Conservation (phyloP, 2,113 vertebrate genomes). For the Cervus canadensis region DNA sequence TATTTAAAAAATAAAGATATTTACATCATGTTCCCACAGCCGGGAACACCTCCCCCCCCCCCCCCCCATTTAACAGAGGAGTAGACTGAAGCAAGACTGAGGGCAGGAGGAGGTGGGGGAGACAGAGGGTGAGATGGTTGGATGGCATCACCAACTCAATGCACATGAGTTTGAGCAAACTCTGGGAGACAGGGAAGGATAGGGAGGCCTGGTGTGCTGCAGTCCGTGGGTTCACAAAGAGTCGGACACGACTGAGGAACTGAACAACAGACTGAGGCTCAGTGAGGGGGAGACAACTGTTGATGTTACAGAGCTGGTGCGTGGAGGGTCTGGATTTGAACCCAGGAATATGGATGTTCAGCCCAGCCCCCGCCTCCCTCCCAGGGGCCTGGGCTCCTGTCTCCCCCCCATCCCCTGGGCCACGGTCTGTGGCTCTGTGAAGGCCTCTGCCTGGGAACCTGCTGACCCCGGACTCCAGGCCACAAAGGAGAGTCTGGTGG, state of each 20-base stretch:
- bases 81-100: not conserved
- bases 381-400: not conserved
- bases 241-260: not conserved
- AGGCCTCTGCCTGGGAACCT: constrained; percentile 50
- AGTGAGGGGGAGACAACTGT: not conserved
- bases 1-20: not conserved
- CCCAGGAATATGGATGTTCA: not conserved
- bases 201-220: not conserved
- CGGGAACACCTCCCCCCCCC: not conserved
- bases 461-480: constrained; percentile 37
- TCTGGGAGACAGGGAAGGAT: not conserved
- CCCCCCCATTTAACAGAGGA: not conserved
- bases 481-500: not conserved
- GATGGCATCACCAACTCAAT: not conserved
- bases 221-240: not conserved
- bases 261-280: not conserved
- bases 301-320: not conserved
- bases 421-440: not conserved
- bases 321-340: not conserved
- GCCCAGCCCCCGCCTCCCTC: not conserved
- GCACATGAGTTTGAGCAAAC: not conserved
- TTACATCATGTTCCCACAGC: not conserved
- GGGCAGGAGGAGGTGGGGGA: not conserved
- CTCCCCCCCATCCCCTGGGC: not conserved
- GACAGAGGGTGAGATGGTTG: not conserved